These are phyloP conservation scores for Cossypha caffra DNA, from an alignment of 2,797 vertebrate species.

Conservation along the genomic window DNA sequence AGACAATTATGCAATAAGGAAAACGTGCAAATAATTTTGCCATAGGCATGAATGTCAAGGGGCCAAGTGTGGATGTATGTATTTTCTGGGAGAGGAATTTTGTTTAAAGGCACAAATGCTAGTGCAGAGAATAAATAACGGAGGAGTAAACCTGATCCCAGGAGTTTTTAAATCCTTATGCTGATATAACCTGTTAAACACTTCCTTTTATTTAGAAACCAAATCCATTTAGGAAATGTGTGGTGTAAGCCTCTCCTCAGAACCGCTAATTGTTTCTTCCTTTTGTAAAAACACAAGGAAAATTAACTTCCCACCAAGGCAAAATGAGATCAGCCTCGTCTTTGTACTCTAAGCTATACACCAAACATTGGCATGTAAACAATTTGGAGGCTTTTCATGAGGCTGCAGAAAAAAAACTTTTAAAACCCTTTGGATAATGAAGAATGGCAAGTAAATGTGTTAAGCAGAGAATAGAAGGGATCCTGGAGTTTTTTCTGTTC, in stretches of 20 bases:
- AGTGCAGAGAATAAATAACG: background rate
- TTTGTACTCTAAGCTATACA: slow-evolving; percentile 39
- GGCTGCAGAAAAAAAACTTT: background rate
- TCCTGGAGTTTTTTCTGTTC: background rate
- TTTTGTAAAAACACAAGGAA: slow-evolving; percentile 34
- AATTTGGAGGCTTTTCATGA: slow-evolving; percentile 16
- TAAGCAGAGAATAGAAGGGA: background rate
- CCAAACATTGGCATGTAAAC: slow-evolving; percentile 36
- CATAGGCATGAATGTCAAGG: slow-evolving; percentile 35
- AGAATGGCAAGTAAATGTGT: background rate
- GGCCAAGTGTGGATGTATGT: background rate
- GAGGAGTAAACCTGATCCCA: background rate
- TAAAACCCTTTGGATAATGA: background rate
- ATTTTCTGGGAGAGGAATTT: background rate
- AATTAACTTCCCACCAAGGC: slow-evolving; percentile 40
- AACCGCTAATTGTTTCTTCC: slow-evolving; percentile 34
- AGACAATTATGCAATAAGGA: slow-evolving; percentile 34
- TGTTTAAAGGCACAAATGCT: background rate
- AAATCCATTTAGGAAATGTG: slow-evolving; percentile 22
- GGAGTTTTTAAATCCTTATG: background rate
- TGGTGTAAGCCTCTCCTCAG: background rate
- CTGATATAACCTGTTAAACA: background rate
- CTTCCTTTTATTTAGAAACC: slow-evolving; percentile 26
- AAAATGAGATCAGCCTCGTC: slow-evolving; percentile 15
- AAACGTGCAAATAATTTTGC: slow-evolving; percentile 36